A percentile compares a stretch with the other conserved stretches of the same genome.
Evolutionary conservation across 2,113 vertebrate genomes (phyloP).

Genomic region (Melospiza georgiana): DNA sequence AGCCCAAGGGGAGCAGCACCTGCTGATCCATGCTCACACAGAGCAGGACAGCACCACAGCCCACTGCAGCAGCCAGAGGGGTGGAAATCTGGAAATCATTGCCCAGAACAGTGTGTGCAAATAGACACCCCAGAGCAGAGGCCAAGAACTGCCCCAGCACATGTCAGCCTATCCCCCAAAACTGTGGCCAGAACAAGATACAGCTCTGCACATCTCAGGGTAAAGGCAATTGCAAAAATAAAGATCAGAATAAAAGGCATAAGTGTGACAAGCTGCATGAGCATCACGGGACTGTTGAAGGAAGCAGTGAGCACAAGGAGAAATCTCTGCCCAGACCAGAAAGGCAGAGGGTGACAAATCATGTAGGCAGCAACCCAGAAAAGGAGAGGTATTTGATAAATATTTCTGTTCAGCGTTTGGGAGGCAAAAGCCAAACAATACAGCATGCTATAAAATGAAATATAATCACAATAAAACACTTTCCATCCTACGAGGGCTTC

Average conservation of each 20-base stretch:
- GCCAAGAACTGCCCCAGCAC: background rate
- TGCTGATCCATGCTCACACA: rapidly evolving
- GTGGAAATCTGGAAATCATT: background rate
- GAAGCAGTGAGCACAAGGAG: background rate
- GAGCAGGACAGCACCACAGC: background rate
- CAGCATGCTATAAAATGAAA: background rate
- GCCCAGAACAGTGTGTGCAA: rapidly evolving
- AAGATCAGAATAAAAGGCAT: background rate
- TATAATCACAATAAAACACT: background rate
- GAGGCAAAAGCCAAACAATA: constrained; percentile 25
- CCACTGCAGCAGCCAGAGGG: background rate
- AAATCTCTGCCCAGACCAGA: background rate
- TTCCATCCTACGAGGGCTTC: background rate
- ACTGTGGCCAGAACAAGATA: background rate
- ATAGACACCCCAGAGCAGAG: background rate
- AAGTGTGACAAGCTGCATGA: background rate
- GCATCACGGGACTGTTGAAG: background rate
- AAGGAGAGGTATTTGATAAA: background rate
- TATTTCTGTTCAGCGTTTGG: background rate
- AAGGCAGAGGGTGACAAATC: background rate
- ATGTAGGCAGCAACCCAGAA: background rate
- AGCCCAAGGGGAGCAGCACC: background rate
- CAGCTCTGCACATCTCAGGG: background rate
- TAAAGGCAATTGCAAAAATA: background rate
- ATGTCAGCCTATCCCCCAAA: rapidly evolving